Percentiles rank a stretch among this genome's conserved stretches.
Evolutionary conservation across 2,888 invertebrate genomes (phyloP).

Genomic region (Aelia acuminata): DNA sequence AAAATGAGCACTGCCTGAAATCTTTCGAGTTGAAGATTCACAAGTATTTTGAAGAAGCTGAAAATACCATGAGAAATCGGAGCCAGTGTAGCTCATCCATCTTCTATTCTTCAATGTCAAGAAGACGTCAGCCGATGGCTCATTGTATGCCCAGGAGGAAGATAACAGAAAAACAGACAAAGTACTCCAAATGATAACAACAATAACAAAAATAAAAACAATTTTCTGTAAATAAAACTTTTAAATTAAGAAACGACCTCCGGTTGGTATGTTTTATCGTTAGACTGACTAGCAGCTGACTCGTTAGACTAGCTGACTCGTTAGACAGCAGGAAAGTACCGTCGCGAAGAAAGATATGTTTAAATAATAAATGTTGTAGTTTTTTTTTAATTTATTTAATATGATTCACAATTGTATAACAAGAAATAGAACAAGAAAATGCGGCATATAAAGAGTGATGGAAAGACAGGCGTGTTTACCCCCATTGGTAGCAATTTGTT

Average conservation of each 20-base stretch:
- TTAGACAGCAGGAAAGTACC: no score
- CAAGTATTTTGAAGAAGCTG: not conserved
- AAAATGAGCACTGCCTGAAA: not conserved
- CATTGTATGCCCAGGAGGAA: not conserved
- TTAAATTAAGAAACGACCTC: not conserved
- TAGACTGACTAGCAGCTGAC: no score
- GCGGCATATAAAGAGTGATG: no score
- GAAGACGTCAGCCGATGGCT: conserved; percentile 7
- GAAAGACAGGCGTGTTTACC: no score
- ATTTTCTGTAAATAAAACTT: not conserved
- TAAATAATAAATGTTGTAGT: no score
- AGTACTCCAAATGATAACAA: not conserved
- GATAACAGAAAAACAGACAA: not conserved
- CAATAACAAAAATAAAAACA: not conserved
- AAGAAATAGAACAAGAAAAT: no score
- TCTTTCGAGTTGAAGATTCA: not conserved
- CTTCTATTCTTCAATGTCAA: conserved; percentile 47
- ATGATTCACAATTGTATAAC: no score
- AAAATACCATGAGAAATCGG: conserved; percentile 40
- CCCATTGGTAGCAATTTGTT: no score
- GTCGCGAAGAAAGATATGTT: no score
- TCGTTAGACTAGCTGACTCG: no score
- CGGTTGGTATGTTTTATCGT: no score
- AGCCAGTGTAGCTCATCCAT: not conserved
- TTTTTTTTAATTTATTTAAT: no score